Evolutionary conservation across 2,888 invertebrate species (phyloP), one percentile per base, ranked within the genome.

Genomic region (Lysandra coridon): DNA sequence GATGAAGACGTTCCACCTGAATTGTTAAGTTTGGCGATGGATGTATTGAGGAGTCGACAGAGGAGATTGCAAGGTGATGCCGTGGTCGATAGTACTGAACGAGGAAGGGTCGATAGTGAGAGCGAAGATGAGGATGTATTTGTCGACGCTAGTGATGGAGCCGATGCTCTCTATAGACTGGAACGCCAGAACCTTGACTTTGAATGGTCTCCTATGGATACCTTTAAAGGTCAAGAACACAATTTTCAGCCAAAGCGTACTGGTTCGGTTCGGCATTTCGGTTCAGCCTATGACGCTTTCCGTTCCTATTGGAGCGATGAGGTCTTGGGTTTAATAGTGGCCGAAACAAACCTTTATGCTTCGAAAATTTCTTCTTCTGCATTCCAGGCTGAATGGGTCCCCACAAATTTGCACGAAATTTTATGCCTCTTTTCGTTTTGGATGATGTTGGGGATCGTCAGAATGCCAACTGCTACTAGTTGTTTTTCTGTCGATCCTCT

Each of bases 261-360:
- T 73, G 73, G 73, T 73, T 33, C 73, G 33, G 37, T 37, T 73
- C 17, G 37, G 73, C 5, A 33, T 30, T 37, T 33, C 37, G 33
- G 37, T 33, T 73, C 73, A 6, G 75, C 80, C 40, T 40, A 40
- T 6, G 40, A 40, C 40, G 40, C 40, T 6, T 40, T 40, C 6
- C 40, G 40, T 40, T 40, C 40, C 40, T 40, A 40, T 40, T 40
- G 40, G 40, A 40, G 40, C 40, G 40, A 40, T 40, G 6, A 69
- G 10, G 69, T 82, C 37, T 23, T 81, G 64, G 30, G 69, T 7
- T 30, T 73, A 17, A 80, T 83, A 23, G 82, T 78, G 6, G 40
- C 10, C 1, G 79, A 81, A 76, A 79, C 81, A 7, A 82, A 82
- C 73, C 73, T 7, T 23, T 80, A 81, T 23, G 81, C 83, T 6